Percentiles rank a stretch among this genome's conserved stretches.
phyloP scores from a whole-genome alignment of 1,140 invertebrate species.

The Drosophila kurseongensis region DNA sequence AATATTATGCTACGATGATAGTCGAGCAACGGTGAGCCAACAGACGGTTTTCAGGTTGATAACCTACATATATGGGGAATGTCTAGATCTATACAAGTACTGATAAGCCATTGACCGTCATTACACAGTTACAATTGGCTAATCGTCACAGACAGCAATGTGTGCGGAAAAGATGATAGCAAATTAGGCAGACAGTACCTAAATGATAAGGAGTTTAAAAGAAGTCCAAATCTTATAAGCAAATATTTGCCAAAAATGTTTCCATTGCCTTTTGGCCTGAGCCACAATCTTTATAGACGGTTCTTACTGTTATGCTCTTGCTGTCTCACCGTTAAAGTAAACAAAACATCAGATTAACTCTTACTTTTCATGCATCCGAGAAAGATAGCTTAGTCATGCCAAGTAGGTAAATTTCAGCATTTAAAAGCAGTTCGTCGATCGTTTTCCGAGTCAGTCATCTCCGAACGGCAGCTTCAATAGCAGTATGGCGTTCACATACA shows the following conservation, averaged over 20 bases:
- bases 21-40: background rate
- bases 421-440: constrained; percentile 14
- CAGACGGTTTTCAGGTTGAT: background rate
- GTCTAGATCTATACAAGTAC: background rate
- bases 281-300: background rate
- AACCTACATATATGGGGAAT: background rate
- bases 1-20: no score
- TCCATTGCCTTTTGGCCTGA: no score
- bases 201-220: no score
- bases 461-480: background rate
- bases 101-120: background rate
- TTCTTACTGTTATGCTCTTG: constrained; percentile 1
- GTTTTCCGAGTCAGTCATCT: background rate
- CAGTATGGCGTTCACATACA: constrained; percentile 35
- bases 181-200: no score
- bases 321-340: constrained; percentile 20
- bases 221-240: background rate
- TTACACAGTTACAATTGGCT: background rate
- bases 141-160: no score
- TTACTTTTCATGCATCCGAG: background rate
- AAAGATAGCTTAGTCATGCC: constrained; percentile 10
- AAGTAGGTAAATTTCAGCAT: constrained; percentile 10
- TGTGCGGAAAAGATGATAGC: no score
- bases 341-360: constrained; percentile 24
- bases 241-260: background rate